Base-by-base conservation (phyloP, 1,140 invertebrate genomes). In the Drosophila sp. region DNA sequence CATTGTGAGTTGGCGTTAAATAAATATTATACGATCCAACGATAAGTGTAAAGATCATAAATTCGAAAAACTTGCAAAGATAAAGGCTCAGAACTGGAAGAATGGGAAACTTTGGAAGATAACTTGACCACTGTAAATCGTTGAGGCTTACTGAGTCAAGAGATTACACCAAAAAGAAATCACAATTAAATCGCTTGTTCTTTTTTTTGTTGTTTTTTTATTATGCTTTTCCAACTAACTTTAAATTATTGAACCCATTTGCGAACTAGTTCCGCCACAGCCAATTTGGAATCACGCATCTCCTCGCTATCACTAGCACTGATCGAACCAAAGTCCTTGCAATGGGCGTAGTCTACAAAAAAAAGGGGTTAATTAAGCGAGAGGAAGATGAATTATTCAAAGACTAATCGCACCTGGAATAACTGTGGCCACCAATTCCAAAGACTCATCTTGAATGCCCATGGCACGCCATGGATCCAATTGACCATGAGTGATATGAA, bases 391-490 rank as follows among this genome's bases (percentile, higher is more conserved):
- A 64, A 38, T 8, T 27, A 29, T n/a, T 25, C 25, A 17, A 8
- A 35, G 33, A 0, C 33, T 35, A 10, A 11, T 1, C 50, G 54
- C 40, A 91, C 91, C 76, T 72, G 91, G 91, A 57, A 92, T 68
- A 56, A 91, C 57, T 1, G 91, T 91, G 4, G 86, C 82, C 54
- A 81, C 33, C 32, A 58, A 25, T 25, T 58, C 56, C 56, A 38
- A 56, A 1, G 58, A 44, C 4, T 67, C 72, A 58, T 90, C 75
- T 35, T 91, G 86, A 17, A 95, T 93, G 8, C 95, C 95, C 25
- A 95, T 93, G 0, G 93, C 90, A 66, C 94, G 93, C 95, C 95
- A 95, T 0, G 95, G 95, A 91, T 96, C 95, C 38, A 95, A 85
- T 33, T 92, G 90, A 5, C 95, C 95, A 79, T 96, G 95, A 4